These are phyloP conservation scores for Procapra przewalskii DNA, from an alignment of 2,113 vertebrate species.

Conservation along the genomic window DNA sequence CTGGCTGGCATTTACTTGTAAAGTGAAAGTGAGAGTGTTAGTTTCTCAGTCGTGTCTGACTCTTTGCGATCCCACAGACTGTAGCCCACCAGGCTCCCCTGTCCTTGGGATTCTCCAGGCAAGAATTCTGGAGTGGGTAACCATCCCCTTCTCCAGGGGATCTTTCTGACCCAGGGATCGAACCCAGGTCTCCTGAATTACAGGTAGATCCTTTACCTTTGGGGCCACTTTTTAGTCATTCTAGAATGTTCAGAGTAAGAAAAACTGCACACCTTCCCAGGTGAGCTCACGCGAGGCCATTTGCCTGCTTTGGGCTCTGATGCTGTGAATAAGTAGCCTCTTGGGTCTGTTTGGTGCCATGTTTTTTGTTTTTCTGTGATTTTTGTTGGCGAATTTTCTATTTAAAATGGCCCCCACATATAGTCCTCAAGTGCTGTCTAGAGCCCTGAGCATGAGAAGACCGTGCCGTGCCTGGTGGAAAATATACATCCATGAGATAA, in stretches of 20 bases:
- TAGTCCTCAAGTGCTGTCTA: accelerated
- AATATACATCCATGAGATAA: accelerated
- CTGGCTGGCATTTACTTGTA: not conserved
- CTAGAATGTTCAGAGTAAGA: too few species aligned
- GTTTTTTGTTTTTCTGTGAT: not conserved
- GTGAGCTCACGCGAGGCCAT: not conserved
- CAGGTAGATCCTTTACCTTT: not conserved
- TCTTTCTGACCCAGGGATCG: not conserved
- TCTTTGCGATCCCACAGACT: not conserved
- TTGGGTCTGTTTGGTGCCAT: accelerated
- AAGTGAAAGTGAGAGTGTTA: not conserved
- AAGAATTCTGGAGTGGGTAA: not conserved
- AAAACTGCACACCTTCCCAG: accelerated
- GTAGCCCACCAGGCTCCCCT: not conserved
- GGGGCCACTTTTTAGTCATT: too few species aligned
- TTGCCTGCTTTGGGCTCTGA: not conserved
- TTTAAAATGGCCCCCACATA: not conserved
- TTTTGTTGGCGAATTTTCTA: not conserved
- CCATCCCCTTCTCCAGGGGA: not conserved
- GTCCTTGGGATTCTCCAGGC: not conserved
- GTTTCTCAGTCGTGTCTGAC: not conserved
- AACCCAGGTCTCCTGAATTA: not conserved
- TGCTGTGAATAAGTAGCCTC: not conserved
- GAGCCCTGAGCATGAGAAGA: not conserved
- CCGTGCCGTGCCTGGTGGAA: accelerated